Conservation (phyloP, 2,888 invertebrate species). For the Dione juno region DNA sequence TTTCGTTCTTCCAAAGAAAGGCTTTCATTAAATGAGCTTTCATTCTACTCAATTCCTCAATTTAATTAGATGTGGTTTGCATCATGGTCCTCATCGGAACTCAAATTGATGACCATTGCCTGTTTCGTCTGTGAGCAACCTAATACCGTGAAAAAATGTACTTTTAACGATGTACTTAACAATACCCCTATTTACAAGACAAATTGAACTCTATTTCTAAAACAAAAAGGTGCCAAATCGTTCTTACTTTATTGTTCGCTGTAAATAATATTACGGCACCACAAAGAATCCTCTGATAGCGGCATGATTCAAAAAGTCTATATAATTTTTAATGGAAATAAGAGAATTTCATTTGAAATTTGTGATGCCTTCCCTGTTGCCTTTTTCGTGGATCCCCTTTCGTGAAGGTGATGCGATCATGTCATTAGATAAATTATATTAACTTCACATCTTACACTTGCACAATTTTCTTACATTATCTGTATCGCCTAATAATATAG, state of each 20-base stretch:
- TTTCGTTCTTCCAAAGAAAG: background rate
- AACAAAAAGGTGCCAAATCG: constrained; percentile 15
- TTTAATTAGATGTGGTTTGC: background rate
- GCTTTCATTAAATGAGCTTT: background rate
- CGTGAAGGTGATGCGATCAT: background rate
- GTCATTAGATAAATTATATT: background rate
- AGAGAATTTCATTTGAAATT: constrained; percentile 20
- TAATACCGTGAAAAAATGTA: constrained; percentile 29
- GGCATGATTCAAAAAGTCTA: constrained; percentile 32
- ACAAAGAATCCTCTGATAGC: constrained; percentile 34
- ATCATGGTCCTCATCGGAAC: background rate
- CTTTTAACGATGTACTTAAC: constrained; percentile 35
- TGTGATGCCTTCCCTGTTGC: constrained; percentile 1
- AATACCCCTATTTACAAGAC: background rate
- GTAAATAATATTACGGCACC: constrained; percentile 26
- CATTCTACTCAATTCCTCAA: background rate
- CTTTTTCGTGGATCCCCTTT: background rate
- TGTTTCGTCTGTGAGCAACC: background rate
- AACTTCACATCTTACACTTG: background rate
- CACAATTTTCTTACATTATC: too few relatives aligned
- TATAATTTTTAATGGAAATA: constrained; percentile 36
- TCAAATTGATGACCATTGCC: constrained; percentile 2
- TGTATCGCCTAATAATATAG: too few relatives aligned
- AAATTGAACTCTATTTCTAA: constrained; percentile 5
- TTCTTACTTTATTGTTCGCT: background rate